Evolutionary conservation across 2,888 invertebrate species (phyloP).

Genomic region (Gibbula magus): DNA sequence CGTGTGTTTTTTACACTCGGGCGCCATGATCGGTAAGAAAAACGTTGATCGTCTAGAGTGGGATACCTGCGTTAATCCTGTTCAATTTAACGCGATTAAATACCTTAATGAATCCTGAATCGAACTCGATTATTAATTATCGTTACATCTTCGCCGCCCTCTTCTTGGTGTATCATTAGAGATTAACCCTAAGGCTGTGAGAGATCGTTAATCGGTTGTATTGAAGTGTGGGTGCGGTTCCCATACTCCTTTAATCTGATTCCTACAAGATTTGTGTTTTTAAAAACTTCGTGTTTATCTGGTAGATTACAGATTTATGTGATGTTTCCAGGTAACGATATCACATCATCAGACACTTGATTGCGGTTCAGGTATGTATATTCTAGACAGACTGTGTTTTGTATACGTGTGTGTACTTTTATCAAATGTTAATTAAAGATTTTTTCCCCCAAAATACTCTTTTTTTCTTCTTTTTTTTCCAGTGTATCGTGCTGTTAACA

Average conservation of each 20-base stretch:
- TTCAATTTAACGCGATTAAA: background rate
- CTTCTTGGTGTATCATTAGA: background rate
- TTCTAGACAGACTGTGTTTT: too few species aligned
- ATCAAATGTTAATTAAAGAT: too few species aligned
- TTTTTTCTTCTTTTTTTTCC: too few species aligned
- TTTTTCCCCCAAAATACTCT: too few species aligned
- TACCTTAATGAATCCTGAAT: conserved; percentile 3
- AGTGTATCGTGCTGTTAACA: too few species aligned
- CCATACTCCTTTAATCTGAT: background rate
- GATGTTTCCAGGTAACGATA: background rate
- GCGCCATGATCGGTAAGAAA: background rate
- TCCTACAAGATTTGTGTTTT: background rate
- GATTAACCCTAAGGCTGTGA: background rate
- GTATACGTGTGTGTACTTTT: too few species aligned
- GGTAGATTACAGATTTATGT: background rate
- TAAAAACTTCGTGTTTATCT: background rate
- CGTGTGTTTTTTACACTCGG: conserved; percentile 9
- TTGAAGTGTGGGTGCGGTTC: background rate
- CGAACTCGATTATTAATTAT: background rate
- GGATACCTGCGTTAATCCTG: background rate
- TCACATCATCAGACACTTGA: background rate
- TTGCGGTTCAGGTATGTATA: background rate
- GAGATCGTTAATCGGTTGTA: background rate
- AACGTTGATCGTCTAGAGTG: conserved; percentile 10
- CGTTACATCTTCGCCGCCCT: background rate